Evolutionary conservation across 1,140 invertebrate genomes (phyloP), one percentile per base, ranked within the genome.

Genomic region (Lepidurus arcticus): DNA sequence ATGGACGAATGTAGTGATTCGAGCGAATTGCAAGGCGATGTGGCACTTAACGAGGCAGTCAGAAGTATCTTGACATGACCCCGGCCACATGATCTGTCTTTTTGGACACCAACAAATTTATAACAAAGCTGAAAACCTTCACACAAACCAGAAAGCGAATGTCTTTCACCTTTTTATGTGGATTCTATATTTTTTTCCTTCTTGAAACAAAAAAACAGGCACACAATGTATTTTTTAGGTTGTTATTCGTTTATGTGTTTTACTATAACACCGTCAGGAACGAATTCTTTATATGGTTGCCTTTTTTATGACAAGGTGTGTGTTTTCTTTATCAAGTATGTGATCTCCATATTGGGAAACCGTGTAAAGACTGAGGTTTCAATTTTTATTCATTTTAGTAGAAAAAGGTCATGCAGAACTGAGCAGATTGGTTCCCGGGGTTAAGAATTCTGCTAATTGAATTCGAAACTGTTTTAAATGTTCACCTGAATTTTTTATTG

Each of bases 1-100:
- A 75, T 44, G 21, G 76, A 75, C 21, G 74, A 79, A 21, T 53
- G 73, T 65, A 76, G 81, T 8, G 73, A 79, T 78, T 6, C 10
- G 43, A 43, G 9, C 13, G 78, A 34, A n/a, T 53, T 73, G 42
- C 80, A 82, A 44, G 79, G 80, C 76, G 86, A 88, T 81, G 82
- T 85, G 76, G 85, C 86, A 73, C 83, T 88, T 75, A 88, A 88
- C 79, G 88, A 88, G 83, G 87, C 88, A 76, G 88, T 89, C 45
- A 84, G 87, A 21, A 88, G 86, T 81, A 89, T 89, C 77, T 82
- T 88, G 79, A 85, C 86, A 82, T 80, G 79, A 76, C 53, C 53
- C n/a, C 44, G 16, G 77, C 43, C 42, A 16, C 34, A 34, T 74
- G 24, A 44, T 44, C 45, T 21, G 42, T 45, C 74, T 44, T 42